Percentiles rank a stretch among this genome's conserved stretches.
phyloP scores from a whole-genome alignment of 37 sponge, comb jelly and placozoan genomes.

The Chondrosia reniformis region DNA sequence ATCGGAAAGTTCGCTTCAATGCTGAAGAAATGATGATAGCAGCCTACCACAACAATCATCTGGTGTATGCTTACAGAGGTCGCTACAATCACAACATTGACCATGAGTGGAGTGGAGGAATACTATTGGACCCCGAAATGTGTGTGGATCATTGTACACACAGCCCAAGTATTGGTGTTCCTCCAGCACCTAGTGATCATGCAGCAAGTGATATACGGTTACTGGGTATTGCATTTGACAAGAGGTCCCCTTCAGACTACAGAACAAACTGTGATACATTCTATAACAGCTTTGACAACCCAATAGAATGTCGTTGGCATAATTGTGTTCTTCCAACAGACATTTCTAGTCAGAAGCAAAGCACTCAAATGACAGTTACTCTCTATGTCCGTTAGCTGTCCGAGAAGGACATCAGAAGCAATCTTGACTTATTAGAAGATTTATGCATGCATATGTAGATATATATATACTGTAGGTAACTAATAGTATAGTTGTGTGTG shows the following conservation, averaged over 20 bases:
- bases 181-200: conserved; percentile 17
- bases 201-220: background rate
- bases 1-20: background rate
- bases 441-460: too few relatives aligned
- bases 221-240: conserved; percentile 26
- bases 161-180: background rate
- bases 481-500: too few relatives aligned
- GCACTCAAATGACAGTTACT: conserved; percentile 27
- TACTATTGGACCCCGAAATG: background rate
- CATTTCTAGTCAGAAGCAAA: background rate
- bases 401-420: too few relatives aligned
- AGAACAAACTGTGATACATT: conserved; percentile 8
- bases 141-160: conserved; percentile 10
- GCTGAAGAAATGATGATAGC: conserved; percentile 28
- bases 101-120: conserved; percentile 17
- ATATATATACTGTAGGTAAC: too few relatives aligned
- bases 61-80: conserved; percentile 24
- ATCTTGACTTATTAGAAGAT: too few relatives aligned
- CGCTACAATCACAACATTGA: conserved; percentile 21
- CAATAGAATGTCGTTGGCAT: conserved; percentile 28
- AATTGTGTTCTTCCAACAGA: conserved; percentile 3
- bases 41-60: conserved; percentile 21
- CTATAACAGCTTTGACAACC: background rate
- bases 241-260: background rate
- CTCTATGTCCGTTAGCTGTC: conserved; percentile 29